A percentile compares a stretch with the other conserved stretches of the same genome.
Evolutionary conservation across 2,888 invertebrate genomes (phyloP).

Genomic region (Chrysolina haemoptera): DNA sequence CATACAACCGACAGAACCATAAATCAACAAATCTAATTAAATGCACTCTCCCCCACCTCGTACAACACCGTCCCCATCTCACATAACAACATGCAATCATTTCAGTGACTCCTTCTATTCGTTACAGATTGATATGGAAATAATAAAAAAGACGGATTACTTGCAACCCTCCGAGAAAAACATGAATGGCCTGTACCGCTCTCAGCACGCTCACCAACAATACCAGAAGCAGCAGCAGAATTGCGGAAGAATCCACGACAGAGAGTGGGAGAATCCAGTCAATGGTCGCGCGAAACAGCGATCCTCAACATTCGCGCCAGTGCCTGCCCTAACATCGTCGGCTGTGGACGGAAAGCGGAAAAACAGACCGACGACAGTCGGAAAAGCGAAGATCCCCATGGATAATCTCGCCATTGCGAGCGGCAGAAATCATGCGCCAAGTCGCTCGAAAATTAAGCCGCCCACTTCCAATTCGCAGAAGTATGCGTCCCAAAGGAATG

Average conservation of each 20-base stretch:
- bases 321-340: slow-evolving; percentile 63
- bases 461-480: not conserved
- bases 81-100: slow-evolving; percentile 30
- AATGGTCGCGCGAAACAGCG: slow-evolving; percentile 62
- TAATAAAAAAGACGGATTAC: slow-evolving; percentile 71
- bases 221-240: slow-evolving; percentile 39
- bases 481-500: slow-evolving; percentile 9
- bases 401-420: slow-evolving; percentile 30
- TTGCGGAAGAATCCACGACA: slow-evolving; percentile 39
- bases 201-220: slow-evolving; percentile 33
- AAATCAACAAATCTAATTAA: slow-evolving; percentile 29
- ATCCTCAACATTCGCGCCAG: slow-evolving; percentile 59
- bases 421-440: slow-evolving; percentile 14
- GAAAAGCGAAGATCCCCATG: slow-evolving; percentile 27
- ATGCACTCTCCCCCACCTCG: slow-evolving; percentile 22
- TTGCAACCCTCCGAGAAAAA: slow-evolving; percentile 62
- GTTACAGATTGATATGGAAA: slow-evolving; percentile 72
- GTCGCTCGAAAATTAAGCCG: slow-evolving; percentile 12
- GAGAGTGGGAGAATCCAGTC: slow-evolving; percentile 64
- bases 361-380: slow-evolving; percentile 49
- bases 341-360: slow-evolving; percentile 55
- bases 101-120: slow-evolving; percentile 43
- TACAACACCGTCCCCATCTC: slow-evolving; percentile 23
- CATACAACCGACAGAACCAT: slow-evolving; percentile 28
- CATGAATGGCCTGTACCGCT: slow-evolving; percentile 63